phyloP scores from a whole-genome alignment of 2,888 invertebrate genomes.

The Torymus aiolomorphi region DNA sequence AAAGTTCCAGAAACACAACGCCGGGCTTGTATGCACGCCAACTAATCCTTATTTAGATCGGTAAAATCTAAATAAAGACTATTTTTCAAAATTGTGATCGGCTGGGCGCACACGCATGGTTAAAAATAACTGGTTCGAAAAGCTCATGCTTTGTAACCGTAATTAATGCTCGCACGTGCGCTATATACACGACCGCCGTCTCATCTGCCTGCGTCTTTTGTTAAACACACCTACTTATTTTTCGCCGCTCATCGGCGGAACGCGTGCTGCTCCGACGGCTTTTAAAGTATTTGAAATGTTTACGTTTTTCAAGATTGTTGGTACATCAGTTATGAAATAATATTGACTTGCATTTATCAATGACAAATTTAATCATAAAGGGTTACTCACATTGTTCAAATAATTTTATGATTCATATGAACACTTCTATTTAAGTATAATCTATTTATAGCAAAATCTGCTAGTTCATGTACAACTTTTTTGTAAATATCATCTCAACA shows the following conservation, averaged over 20 bases:
- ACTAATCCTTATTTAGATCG: constrained; percentile 30
- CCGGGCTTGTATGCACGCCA: background rate
- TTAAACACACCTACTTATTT: constrained; percentile 8
- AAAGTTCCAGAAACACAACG: background rate
- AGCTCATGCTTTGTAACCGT: background rate
- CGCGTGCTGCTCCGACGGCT: no score
- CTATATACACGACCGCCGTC: background rate
- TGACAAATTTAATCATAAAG: no score
- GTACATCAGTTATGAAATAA: no score
- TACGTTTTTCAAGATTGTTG: no score
- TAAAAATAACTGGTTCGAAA: constrained; percentile 12
- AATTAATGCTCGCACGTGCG: constrained; percentile 9
- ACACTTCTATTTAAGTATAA: no score
- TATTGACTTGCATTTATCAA: no score
- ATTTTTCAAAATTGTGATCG: constrained; percentile 5
- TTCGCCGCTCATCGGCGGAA: background rate
- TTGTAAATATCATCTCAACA: no score
- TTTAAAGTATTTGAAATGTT: no score
- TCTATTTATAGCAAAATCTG: no score
- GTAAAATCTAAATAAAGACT: constrained; percentile 27
- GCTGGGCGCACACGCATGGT: background rate
- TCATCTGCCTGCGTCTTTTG: constrained; percentile 5
- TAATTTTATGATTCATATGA: no score
- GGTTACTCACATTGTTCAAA: no score
- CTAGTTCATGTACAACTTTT: no score